phyloP scores from a whole-genome alignment of 2,888 invertebrate species.

The Tetranychus truncatus region DNA sequence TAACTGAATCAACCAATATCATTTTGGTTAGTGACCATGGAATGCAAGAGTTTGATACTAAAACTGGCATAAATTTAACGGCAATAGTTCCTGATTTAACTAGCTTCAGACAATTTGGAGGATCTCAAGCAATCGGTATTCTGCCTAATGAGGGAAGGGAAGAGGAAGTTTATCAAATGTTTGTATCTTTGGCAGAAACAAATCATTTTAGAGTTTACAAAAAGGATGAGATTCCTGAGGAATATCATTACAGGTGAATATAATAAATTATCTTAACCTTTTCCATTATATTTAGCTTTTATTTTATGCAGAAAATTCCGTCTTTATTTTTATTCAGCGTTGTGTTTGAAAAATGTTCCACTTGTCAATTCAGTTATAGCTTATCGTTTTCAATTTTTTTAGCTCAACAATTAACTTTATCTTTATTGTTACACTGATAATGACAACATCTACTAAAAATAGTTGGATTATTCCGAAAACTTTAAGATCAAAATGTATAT shows the following conservation, averaged over 20 bases:
- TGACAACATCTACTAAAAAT: too few relatives aligned
- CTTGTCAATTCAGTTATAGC: too few relatives aligned
- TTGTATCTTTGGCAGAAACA: background rate
- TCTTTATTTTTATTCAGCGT: too few relatives aligned
- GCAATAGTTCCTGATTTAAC: slow-evolving; percentile 35
- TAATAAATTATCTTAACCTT: too few relatives aligned
- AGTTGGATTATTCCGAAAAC: too few relatives aligned
- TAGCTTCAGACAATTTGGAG: slow-evolving; percentile 38
- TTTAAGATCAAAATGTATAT: too few relatives aligned
- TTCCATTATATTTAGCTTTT: too few relatives aligned
- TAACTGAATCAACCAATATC: slow-evolving; percentile 30
- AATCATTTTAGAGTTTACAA: slow-evolving; percentile 30
- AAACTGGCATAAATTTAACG: slow-evolving; percentile 41
- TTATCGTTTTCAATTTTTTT: background rate
- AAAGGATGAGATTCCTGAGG: slow-evolving; percentile 30
- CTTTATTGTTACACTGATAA: background rate
- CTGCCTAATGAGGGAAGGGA: slow-evolving; percentile 36
- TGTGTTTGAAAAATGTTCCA: too few relatives aligned
- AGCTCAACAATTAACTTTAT: background rate
- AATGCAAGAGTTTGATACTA: slow-evolving; percentile 41
- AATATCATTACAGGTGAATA: slow-evolving; percentile 30
- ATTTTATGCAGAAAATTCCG: too few relatives aligned
- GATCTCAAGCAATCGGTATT: slow-evolving; percentile 43
- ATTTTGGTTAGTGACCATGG: slow-evolving; percentile 43
- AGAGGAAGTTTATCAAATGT: slow-evolving; percentile 7